A percentile compares a stretch with the other conserved stretches of the same genome.
phyloP scores from a whole-genome alignment of 2,888 invertebrate species.

The Palloptera scutellata region DNA sequence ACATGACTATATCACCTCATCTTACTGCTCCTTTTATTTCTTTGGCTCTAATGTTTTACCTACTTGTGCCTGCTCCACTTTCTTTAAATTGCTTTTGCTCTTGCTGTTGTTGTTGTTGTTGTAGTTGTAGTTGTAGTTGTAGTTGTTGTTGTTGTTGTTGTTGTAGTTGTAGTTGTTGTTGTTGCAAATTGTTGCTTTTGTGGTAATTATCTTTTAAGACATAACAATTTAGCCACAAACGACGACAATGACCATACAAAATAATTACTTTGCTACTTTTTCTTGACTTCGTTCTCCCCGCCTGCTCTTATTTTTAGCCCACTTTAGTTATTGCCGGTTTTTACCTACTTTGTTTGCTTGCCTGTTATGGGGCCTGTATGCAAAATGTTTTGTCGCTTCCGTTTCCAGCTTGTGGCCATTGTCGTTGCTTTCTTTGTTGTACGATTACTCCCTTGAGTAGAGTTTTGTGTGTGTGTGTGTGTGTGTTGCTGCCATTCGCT shows the following conservation, averaged over 20 bases:
- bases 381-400: conserved; percentile 1
- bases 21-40: not conserved
- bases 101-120: conserved; percentile 21
- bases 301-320: not conserved
- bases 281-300: not conserved
- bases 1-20: not conserved
- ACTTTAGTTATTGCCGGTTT: conserved; percentile 10
- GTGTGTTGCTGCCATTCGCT: no score
- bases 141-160: conserved; percentile 37
- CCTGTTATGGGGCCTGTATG: not conserved
- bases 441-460: conserved; percentile 20
- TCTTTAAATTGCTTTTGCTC: no score
- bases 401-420: not conserved
- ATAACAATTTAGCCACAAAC: conserved; percentile 55
- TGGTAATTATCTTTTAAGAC: conserved; percentile 57
- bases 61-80: no score
- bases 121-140: conserved; percentile 35
- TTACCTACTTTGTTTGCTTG: not conserved
- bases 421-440: conserved; percentile 16
- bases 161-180: not conserved
- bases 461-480: not conserved
- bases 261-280: conserved; percentile 30
- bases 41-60: no score
- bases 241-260: conserved; percentile 31
- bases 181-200: conserved; percentile 22